Percentiles rank a stretch among this genome's conserved stretches.
These are phyloP conservation scores for Ceratina calcarata DNA, from an alignment of 1,140 invertebrate genomes.

Conservation along the genomic window DNA sequence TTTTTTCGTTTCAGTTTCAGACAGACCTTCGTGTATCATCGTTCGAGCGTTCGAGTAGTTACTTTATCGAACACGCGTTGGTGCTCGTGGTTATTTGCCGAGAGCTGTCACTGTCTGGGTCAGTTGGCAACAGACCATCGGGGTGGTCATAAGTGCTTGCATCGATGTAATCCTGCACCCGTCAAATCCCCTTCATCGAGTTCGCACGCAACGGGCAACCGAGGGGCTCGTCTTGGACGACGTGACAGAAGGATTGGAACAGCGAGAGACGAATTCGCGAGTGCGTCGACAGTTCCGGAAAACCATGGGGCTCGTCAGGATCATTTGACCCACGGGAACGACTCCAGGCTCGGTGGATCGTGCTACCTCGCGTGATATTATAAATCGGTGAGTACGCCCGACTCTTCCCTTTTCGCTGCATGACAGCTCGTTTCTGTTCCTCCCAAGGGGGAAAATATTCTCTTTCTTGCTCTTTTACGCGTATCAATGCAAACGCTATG, in stretches of 20 bases:
- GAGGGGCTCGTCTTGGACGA: background rate
- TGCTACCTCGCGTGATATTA: constrained; percentile 69
- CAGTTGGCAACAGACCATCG: constrained; percentile 80
- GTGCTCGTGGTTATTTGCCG: constrained; percentile 43
- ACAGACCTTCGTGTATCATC: background rate
- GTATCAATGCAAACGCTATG: background rate
- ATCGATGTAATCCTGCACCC: constrained; percentile 3
- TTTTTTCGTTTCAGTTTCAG: background rate
- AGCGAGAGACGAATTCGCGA: constrained; percentile 40
- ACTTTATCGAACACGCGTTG: constrained; percentile 37
- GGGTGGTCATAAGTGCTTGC: constrained; percentile 54
- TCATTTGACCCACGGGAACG: constrained; percentile 77
- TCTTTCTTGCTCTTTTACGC: background rate
- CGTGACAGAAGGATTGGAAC: constrained; percentile 1
- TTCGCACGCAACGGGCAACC: constrained; percentile 16
- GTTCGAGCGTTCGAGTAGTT: background rate
- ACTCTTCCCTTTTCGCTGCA: background rate
- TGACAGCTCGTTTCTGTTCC: constrained; percentile 19
- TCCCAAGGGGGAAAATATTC: background rate
- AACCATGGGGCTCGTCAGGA: constrained; percentile 70
- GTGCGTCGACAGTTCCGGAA: constrained; percentile 50
- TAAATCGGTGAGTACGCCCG: constrained; percentile 70
- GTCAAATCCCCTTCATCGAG: constrained; percentile 29
- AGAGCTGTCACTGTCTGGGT: constrained; percentile 74
- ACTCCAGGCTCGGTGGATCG: constrained; percentile 76